phyloP scores from a whole-genome alignment of 2,797 vertebrate species.

The Esox masquinongy region DNA sequence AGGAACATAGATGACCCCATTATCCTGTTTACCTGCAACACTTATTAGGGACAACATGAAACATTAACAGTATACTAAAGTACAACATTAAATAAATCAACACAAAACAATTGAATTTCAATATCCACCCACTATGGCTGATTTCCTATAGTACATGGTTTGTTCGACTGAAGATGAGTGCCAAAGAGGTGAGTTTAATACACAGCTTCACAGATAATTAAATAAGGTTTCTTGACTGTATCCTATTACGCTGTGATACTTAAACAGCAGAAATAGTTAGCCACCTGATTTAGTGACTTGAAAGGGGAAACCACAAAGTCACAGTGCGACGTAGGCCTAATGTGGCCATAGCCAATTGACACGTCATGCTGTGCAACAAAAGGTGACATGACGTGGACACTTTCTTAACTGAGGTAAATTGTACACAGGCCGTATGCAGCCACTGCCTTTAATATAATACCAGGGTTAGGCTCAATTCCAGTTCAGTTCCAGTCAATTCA shows the following conservation, averaged over 20 bases:
- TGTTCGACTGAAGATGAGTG: neutral
- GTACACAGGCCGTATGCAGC: neutral
- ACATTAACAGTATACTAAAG: neutral
- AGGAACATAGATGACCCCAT: neutral
- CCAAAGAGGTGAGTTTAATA: neutral
- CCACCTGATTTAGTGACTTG: neutral
- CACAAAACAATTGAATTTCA: neutral
- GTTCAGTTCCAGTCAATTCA: too few species aligned
- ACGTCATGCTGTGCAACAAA: neutral
- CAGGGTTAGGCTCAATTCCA: too few species aligned
- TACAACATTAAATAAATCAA: constrained; percentile 2
- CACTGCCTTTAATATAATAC: too few species aligned
- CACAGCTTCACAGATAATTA: neutral
- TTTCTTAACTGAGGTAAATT: neutral
- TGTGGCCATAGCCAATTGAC: neutral
- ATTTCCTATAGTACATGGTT: neutral
- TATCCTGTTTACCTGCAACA: neutral
- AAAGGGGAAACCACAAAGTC: neutral
- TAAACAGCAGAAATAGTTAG: neutral
- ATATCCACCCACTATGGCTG: neutral
- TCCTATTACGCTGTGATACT: neutral
- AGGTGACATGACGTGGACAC: neutral
- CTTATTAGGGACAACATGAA: neutral
- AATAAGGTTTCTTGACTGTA: neutral
- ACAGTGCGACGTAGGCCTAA: neutral